phyloP scores from a whole-genome alignment of 2,888 invertebrate species.

The Andrena camellia region DNA sequence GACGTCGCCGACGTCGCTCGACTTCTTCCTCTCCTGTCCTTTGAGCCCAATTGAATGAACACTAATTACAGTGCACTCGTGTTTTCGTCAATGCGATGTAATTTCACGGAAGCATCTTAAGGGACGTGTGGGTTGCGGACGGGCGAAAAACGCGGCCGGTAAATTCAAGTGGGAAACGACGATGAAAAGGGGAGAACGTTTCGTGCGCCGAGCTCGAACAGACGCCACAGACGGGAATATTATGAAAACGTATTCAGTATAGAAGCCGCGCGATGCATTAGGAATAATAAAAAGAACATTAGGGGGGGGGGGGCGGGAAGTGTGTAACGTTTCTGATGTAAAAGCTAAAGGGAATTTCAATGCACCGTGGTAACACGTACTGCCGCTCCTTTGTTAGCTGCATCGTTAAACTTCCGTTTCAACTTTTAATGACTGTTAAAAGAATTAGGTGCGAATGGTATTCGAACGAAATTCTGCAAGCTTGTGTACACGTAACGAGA shows the following conservation, averaged over 20 bases:
- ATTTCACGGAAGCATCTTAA: constrained; percentile 30
- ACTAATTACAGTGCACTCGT: constrained; percentile 42
- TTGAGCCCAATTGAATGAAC: constrained; percentile 43
- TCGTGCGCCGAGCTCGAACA: constrained; percentile 1
- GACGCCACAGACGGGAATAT: constrained; percentile 11
- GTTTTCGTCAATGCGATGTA: constrained; percentile 43
- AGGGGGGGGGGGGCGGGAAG: constrained; percentile 40
- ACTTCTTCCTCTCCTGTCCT: constrained; percentile 18
- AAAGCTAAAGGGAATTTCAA: too few relatives aligned
- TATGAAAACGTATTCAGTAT: constrained; percentile 1
- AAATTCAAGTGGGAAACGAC: constrained; percentile 19
- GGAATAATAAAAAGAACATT: constrained; percentile 39
- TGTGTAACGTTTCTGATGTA: constrained; percentile 1
- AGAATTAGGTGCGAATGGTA: neutral
- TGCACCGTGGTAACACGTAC: too few relatives aligned
- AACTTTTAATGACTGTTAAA: neutral
- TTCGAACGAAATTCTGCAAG: neutral
- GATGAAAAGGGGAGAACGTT: neutral
- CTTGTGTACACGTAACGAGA: neutral
- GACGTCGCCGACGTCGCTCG: neutral
- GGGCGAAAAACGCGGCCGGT: constrained; percentile 5
- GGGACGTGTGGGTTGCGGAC: neutral
- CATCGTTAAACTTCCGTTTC: too few relatives aligned
- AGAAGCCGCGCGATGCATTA: neutral
- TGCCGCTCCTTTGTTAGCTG: too few relatives aligned